Percentiles rank a stretch among this genome's conserved stretches.
These are phyloP conservation scores for Tamandua tetradactyla DNA, from an alignment of 2,797 vertebrate genomes.

Conservation along the genomic window DNA sequence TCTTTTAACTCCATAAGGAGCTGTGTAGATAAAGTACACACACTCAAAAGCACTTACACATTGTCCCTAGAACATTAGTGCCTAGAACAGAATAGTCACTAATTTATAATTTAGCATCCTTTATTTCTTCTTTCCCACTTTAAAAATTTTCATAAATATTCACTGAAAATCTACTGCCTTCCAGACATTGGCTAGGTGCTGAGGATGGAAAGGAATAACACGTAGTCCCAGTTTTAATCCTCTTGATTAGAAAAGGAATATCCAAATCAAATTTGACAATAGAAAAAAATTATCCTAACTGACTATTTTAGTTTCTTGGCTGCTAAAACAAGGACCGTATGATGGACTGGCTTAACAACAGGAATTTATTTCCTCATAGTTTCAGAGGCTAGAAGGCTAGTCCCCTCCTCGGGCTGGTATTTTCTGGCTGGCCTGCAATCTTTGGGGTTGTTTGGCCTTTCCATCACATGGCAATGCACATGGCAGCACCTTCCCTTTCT, in stretches of 20 bases:
- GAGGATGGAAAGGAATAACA: not conserved
- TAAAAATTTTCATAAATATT: not conserved
- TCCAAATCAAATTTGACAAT: not conserved
- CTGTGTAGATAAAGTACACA: not conserved
- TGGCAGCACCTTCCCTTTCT: no score
- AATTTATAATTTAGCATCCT: not conserved
- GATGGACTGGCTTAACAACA: no score
- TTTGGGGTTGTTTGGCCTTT: no score
- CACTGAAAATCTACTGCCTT: not conserved
- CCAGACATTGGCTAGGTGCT: not conserved
- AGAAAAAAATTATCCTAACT: not conserved
- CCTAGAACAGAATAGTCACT: not conserved
- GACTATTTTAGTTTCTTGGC: not conserved
- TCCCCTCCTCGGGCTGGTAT: no score
- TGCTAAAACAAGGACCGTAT: no score
- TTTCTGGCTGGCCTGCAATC: no score
- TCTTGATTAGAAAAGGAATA: not conserved
- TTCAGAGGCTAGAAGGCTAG: no score
- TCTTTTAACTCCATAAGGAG: not conserved
- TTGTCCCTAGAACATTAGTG: no score
- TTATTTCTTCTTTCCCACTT: not conserved
- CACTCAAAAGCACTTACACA: not conserved
- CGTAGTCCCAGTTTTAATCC: not conserved
- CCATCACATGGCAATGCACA: no score
- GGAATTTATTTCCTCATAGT: no score